Evolutionary conservation across 2,113 vertebrate species (phyloP).

Genomic region (Atlantisia rogersi): DNA sequence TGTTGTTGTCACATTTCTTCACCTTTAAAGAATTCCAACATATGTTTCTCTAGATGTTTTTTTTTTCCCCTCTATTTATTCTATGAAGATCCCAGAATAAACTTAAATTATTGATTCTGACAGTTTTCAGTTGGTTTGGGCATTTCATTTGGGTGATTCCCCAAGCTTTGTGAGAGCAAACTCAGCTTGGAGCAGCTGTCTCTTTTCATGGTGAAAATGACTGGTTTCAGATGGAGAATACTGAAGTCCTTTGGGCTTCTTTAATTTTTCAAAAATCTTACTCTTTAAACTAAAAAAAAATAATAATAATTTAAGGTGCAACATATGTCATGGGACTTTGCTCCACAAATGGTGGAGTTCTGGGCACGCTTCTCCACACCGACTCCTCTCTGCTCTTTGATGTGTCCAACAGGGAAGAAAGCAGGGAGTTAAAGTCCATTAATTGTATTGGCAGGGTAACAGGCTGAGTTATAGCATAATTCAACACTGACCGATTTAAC

Average conservation of each 20-base stretch:
- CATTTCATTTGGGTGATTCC: slow-evolving; percentile 46
- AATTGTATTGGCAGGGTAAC: background rate
- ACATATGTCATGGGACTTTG: background rate
- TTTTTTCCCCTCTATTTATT: slow-evolving; percentile 34
- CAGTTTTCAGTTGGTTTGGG: slow-evolving; percentile 34
- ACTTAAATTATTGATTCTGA: slow-evolving; percentile 43
- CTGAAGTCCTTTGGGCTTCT: background rate
- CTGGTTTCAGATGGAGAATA: background rate
- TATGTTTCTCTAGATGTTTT: slow-evolving; percentile 43
- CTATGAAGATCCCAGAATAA: slow-evolving; percentile 24
- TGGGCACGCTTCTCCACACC: background rate
- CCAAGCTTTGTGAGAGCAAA: background rate
- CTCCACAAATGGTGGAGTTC: background rate
- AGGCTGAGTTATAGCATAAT: background rate
- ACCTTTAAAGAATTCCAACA: slow-evolving; percentile 57
- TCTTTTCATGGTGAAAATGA: background rate
- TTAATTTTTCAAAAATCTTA: background rate
- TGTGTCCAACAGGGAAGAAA: background rate
- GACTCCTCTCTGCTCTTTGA: background rate
- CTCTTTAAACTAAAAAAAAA: background rate
- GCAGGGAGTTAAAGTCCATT: background rate
- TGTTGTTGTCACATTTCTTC: slow-evolving; percentile 59
- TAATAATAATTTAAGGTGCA: background rate
- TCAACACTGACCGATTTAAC: background rate
- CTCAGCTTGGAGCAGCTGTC: slow-evolving; percentile 19